phyloP scores from a whole-genome alignment of 1,140 invertebrate genomes.

The Drosophila sp. region DNA sequence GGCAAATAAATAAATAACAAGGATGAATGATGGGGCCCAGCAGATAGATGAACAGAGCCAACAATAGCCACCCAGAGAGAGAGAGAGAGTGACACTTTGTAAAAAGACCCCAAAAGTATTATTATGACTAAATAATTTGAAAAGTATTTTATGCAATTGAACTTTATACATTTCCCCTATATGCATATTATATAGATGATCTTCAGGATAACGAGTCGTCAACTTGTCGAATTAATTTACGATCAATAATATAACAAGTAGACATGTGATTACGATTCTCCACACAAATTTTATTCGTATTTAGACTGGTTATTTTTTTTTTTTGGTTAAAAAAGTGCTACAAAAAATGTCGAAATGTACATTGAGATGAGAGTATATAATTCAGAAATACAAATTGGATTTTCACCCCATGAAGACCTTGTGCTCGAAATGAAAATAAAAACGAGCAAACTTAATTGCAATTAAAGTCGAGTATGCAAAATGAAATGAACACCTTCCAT shows the following conservation, averaged over 20 bases:
- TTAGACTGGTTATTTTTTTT: neutral
- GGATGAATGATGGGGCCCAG: constrained; percentile 21
- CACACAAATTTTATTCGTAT: no score
- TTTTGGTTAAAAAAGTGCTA: neutral
- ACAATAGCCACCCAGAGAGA: neutral
- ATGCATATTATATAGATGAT: neutral
- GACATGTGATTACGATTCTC: no score
- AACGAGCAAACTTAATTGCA: constrained; percentile 68
- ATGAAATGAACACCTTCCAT: constrained; percentile 67
- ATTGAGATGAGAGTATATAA: constrained; percentile 39
- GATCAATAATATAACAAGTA: no score
- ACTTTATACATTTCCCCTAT: neutral
- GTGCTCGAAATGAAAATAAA: constrained; percentile 57
- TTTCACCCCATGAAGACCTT: constrained; percentile 64
- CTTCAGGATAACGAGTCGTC: neutral
- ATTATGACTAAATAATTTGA: constrained; percentile 10
- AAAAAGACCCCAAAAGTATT: constrained; percentile 3
- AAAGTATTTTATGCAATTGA: neutral
- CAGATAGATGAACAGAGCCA: constrained; percentile 7
- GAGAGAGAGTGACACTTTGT: neutral
- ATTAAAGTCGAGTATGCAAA: constrained; percentile 65
- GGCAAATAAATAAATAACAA: constrained; percentile 67
- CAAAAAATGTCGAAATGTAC: neutral
- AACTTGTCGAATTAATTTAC: neutral
- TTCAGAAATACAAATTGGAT: constrained; percentile 56